Percentiles rank a stretch among this genome's conserved stretches.
Conservation (phyloP, 2,797 vertebrate species). For the Esox masquinongy region DNA sequence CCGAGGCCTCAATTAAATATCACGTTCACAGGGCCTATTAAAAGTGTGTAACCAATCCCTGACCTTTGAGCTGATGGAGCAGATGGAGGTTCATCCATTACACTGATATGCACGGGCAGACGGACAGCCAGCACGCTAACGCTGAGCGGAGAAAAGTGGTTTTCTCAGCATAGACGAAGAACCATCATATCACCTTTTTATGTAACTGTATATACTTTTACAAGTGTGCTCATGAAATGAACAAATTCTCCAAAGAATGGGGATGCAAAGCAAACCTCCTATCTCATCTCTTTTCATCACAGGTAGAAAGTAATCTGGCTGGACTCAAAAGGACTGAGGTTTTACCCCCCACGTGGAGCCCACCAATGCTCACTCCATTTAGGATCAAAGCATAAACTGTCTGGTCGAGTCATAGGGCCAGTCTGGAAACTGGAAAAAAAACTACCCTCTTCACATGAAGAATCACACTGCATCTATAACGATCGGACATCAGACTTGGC, state of each 20-base stretch:
- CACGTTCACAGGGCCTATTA: constrained; percentile 34
- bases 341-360: constrained; percentile 32
- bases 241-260: constrained; percentile 32
- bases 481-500: background rate
- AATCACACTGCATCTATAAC: constrained; percentile 12
- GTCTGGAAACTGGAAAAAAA: constrained; percentile 16
- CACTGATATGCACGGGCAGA: constrained; percentile 7
- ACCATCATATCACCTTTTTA: constrained; percentile 34
- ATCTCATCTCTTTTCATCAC: constrained; percentile 7
- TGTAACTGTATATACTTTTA: constrained; percentile 56
- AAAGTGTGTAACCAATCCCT: constrained; percentile 52
- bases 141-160: constrained; percentile 7
- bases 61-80: constrained; percentile 38
- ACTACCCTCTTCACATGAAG: constrained; percentile 27
- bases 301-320: constrained; percentile 31
- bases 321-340: constrained; percentile 30
- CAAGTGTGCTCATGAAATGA: constrained; percentile 51
- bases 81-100: constrained; percentile 13
- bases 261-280: constrained; percentile 21
- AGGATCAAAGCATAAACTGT: constrained; percentile 25
- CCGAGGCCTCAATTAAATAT: constrained; percentile 43
- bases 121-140: too few relatives aligned
- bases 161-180: constrained; percentile 27
- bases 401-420: constrained; percentile 17
- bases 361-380: constrained; percentile 41